phyloP scores from a whole-genome alignment of 2,113 vertebrate species.

The Ochotona curzoniae region DNA sequence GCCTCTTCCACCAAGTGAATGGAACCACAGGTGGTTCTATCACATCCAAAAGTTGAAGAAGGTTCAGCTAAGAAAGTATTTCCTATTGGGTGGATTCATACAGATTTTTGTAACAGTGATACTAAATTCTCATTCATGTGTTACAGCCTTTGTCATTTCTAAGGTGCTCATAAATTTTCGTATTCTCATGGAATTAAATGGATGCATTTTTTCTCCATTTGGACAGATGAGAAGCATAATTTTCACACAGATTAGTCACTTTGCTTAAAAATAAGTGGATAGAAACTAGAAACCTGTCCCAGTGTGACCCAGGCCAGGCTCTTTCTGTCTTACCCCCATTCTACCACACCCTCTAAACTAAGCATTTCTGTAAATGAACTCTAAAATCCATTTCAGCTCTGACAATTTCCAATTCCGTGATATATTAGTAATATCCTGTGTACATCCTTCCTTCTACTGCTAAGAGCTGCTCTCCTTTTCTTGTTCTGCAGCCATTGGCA shows the following conservation, averaged over 20 bases:
- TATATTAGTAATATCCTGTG: neutral
- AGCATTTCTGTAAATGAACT: neutral
- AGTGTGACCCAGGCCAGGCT: neutral
- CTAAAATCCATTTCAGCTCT: neutral
- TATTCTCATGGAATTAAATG: neutral
- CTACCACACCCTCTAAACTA: neutral
- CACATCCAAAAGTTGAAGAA: neutral
- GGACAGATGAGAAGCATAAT: neutral
- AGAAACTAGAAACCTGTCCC: neutral
- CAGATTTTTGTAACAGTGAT: neutral
- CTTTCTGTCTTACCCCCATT: neutral
- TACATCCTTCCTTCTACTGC: neutral
- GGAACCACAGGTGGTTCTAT: neutral
- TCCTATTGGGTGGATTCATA: neutral
- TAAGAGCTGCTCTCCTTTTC: slow-evolving; percentile 5
- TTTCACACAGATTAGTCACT: slow-evolving; percentile 15
- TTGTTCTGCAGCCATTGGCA: slow-evolving; percentile 14
- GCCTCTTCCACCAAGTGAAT: neutral
- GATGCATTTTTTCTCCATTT: neutral
- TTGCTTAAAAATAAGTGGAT: neutral
- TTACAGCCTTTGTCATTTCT: neutral
- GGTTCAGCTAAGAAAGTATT: neutral
- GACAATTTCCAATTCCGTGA: slow-evolving; percentile 1
- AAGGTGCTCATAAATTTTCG: neutral
- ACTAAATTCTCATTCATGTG: neutral